Conservation (phyloP, 2,113 vertebrate species). For the Brienomyrus longianalis region DNA sequence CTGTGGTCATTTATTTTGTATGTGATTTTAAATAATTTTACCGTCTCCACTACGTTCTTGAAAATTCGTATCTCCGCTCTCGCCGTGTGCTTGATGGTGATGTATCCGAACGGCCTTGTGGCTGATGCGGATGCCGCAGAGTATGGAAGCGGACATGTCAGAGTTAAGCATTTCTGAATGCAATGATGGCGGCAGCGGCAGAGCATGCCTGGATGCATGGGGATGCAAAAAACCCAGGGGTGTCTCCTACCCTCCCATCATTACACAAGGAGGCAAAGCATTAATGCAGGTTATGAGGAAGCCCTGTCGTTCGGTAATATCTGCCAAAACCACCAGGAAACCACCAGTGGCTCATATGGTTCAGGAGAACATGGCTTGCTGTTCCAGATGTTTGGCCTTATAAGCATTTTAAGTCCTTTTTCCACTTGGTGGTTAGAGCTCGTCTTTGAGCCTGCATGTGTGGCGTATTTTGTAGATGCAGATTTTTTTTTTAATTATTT, state of each 20-base stretch:
- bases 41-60: background rate
- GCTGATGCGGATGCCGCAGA: background rate
- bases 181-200: background rate
- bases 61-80: background rate
- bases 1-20: background rate
- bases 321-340: background rate
- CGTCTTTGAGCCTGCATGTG: constrained; percentile 27
- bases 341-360: background rate
- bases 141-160: too few relatives aligned
- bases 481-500: constrained; percentile 39
- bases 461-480: constrained; percentile 32
- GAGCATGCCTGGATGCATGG: background rate
- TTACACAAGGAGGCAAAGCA: background rate
- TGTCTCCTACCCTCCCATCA: background rate
- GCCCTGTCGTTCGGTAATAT: background rate
- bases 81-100: background rate
- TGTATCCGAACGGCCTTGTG: background rate
- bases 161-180: background rate
- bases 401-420: constrained; percentile 14
- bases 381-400: background rate
- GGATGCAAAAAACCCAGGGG: background rate
- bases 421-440: constrained; percentile 37
- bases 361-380: background rate
- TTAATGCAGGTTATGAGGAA: background rate
- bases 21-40: background rate